A percentile compares a stretch with the other conserved stretches of the same genome.
These are phyloP conservation scores for Cairina moschata DNA, from an alignment of 2,113 vertebrate genomes.

Conservation along the genomic window DNA sequence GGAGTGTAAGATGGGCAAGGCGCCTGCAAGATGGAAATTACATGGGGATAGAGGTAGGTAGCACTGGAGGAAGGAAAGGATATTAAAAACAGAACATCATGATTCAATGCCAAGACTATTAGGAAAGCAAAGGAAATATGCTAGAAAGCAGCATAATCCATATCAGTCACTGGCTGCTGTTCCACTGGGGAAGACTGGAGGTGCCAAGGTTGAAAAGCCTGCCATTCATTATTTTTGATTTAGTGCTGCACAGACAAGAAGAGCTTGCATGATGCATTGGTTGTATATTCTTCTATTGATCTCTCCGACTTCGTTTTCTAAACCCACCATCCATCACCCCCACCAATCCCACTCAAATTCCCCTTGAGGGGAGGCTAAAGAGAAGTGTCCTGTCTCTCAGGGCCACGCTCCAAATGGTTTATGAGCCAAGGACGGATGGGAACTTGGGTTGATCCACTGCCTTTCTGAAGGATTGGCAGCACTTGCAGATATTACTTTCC, in stretches of 20 bases:
- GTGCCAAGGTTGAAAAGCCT: conserved; percentile 14
- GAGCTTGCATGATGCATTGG: conserved; percentile 65
- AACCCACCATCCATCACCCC: conserved; percentile 73
- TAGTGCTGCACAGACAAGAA: conserved; percentile 55
- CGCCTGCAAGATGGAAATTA: conserved; percentile 32
- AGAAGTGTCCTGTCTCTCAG: background rate
- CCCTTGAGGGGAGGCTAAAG: background rate
- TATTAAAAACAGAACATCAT: conserved; percentile 50
- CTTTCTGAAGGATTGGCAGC: background rate
- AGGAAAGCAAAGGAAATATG: conserved; percentile 6
- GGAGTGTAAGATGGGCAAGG: background rate
- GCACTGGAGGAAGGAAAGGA: background rate
- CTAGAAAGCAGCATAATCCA: conserved; percentile 21
- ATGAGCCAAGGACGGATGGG: background rate
- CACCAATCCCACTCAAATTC: background rate
- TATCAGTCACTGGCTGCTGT: background rate
- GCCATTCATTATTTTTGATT: conserved; percentile 71
- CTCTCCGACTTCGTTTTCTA: conserved; percentile 57
- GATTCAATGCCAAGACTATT: conserved; percentile 60
- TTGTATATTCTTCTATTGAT: conserved; percentile 69
- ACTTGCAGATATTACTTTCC: background rate
- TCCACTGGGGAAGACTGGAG: background rate
- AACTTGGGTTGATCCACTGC: background rate
- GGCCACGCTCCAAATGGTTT: background rate
- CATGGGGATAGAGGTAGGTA: background rate